Evolutionary conservation across 2,113 vertebrate genomes (phyloP).

Genomic region (Nerophis lumbriciformis): DNA sequence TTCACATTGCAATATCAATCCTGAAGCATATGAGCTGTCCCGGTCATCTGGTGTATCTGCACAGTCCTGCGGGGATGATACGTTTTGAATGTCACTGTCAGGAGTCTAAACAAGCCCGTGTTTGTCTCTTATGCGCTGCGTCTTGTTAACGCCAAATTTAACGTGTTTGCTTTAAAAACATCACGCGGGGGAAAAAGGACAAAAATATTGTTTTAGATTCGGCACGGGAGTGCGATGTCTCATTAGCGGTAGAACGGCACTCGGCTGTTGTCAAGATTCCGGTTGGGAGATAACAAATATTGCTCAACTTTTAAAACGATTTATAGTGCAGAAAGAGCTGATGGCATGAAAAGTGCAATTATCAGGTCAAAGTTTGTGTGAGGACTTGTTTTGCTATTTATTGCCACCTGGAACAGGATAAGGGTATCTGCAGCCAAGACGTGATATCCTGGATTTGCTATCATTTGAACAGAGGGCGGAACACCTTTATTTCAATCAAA

Average conservation of each 20-base stretch:
- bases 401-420: constrained; percentile 66
- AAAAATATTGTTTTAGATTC: constrained; percentile 15
- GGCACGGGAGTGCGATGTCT: not conserved
- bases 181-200: not conserved
- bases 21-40: constrained; percentile 51
- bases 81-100: constrained; percentile 9
- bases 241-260: not conserved
- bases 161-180: constrained; percentile 14
- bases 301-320: constrained; percentile 45
- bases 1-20: constrained; percentile 69
- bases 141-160: constrained; percentile 23
- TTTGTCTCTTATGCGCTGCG: constrained; percentile 10
- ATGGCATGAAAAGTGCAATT: constrained; percentile 46
- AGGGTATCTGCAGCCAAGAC: constrained; percentile 50
- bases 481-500: constrained; percentile 68
- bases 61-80: constrained; percentile 22
- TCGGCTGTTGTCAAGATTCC: not conserved
- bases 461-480: constrained; percentile 67
- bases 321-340: constrained; percentile 43
- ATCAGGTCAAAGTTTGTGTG: constrained; percentile 37
- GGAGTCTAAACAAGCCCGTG: constrained; percentile 18
- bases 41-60: constrained; percentile 29
- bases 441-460: constrained; percentile 58
- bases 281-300: constrained; percentile 36
- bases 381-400: constrained; percentile 63